Percentiles rank a stretch among this genome's conserved stretches.
phyloP scores from a whole-genome alignment of 53 echinoderm and acorn worm genomes.

The Crossaster papposus region DNA sequence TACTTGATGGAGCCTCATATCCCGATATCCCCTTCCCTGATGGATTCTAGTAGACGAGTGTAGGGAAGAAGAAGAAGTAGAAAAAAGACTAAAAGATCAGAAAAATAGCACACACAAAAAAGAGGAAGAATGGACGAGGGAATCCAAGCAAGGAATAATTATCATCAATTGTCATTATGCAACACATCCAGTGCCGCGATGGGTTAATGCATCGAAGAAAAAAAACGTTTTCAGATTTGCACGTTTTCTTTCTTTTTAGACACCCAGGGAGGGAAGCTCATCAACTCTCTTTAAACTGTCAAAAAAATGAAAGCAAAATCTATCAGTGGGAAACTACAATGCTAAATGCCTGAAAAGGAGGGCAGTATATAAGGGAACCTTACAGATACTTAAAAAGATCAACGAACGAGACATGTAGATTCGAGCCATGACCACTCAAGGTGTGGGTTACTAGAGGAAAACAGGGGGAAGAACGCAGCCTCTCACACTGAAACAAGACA shows the following conservation, averaged over 20 bases:
- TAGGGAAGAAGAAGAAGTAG: too few species aligned
- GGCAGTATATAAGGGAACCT: background rate
- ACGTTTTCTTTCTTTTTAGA: background rate
- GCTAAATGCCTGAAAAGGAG: background rate
- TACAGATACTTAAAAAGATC: too few species aligned
- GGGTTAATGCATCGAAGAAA: slow-evolving; percentile 9
- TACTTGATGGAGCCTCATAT: slow-evolving; percentile 50
- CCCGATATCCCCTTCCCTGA: slow-evolving; percentile 36
- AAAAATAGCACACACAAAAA: background rate
- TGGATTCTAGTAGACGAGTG: background rate
- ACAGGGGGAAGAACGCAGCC: too few species aligned
- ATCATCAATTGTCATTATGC: slow-evolving; percentile 53
- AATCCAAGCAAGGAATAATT: slow-evolving; percentile 8
- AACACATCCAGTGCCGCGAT: background rate
- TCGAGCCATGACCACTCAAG: too few species aligned
- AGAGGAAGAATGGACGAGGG: background rate
- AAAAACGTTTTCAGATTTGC: slow-evolving; percentile 20
- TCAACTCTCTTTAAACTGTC: background rate
- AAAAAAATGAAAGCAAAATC: background rate
- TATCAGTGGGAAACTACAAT: background rate
- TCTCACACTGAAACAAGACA: too few species aligned
- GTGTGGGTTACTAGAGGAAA: too few species aligned
- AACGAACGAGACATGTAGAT: too few species aligned
- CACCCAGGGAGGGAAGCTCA: background rate
- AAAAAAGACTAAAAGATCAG: background rate